Conservation (phyloP, 2,888 invertebrate genomes). For the Drosophila longiperda region DNA sequence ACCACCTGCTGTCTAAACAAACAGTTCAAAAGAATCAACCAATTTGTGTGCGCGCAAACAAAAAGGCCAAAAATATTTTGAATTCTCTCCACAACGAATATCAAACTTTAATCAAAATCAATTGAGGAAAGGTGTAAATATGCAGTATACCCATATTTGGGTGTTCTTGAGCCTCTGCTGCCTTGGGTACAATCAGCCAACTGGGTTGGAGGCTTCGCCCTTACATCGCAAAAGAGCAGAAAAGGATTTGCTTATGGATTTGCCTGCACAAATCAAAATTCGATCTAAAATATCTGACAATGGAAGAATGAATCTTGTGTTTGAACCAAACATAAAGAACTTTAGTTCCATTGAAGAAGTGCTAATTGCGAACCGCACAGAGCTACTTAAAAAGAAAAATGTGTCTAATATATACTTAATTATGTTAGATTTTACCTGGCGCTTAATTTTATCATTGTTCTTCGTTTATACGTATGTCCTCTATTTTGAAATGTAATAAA, state of each 20-base stretch:
- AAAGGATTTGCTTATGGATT: too few species aligned
- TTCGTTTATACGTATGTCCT: slow-evolving; percentile 37
- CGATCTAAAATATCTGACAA: not conserved
- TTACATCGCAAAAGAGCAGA: not conserved
- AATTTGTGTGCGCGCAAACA: not conserved
- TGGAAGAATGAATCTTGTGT: not conserved
- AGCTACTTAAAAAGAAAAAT: not conserved
- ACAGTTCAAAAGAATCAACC: not conserved
- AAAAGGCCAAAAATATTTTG: not conserved
- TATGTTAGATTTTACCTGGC: not conserved
- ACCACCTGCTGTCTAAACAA: slow-evolving; percentile 56
- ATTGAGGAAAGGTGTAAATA: not conserved
- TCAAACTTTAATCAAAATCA: not conserved
- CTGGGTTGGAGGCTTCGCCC: not conserved
- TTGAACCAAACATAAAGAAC: not conserved
- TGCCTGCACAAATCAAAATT: not conserved
- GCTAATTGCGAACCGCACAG: not conserved
- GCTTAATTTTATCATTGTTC: slow-evolving; percentile 46
- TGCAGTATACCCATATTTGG: slow-evolving; percentile 2
- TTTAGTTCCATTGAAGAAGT: not conserved
- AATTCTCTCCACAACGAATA: not conserved
- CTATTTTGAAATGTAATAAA: slow-evolving; percentile 18
- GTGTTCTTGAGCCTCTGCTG: slow-evolving; percentile 14
- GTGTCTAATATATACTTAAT: too few species aligned
- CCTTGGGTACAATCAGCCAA: slow-evolving; percentile 3